Evolutionary conservation across 1,140 invertebrate genomes (phyloP), one percentile per base, ranked within the genome.

Genomic region (Meloidogyne hapla): DNA sequence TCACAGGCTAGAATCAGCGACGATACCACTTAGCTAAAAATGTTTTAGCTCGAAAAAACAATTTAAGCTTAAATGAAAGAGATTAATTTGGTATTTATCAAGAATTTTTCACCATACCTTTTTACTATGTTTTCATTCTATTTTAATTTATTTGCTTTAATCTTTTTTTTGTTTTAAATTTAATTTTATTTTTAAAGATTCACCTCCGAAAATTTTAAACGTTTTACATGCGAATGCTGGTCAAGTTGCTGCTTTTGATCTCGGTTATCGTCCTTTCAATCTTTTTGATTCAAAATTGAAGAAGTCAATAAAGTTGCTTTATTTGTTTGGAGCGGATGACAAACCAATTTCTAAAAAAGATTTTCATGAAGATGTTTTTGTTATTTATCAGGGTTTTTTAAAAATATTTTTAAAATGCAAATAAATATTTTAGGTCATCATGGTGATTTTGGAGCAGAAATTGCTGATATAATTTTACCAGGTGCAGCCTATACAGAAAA

Each of bases 401-500:
- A 8, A 0, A 8, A 33, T 66, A 15, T 33, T 40, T 75, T 89
- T 88, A 28, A 15, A 4, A 69, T 79, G n/a, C n/a, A n/a, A 33
- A 6, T 33, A 33, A 33, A 33, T 33, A 33, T 65, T 33, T 8
- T 25, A 77, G 76, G 96, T 70, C 95, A 96, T 89, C 96, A 98
- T 89, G 96, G 96, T 70, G 96, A 99, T 88, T 90, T 89, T 78
- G 96, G 96, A 78, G 96, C 96, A 13, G 88, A 91, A 69, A 92
- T 95, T 78, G 95, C 96, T 74, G 96, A 99, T 89, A 91, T 94
- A 21, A 91, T 99, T 75, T 89, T 99, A 3, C 95, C 96, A 23
- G 96, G 94, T 74, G 94, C 94, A n/a, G 95, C 96, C 0, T 99
- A 98, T 87, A 99, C 96, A 1, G 96, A 99, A 90, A 99, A 99